Evolutionary conservation across 1,140 invertebrate genomes (phyloP).

Genomic region (Asobara japonica): DNA sequence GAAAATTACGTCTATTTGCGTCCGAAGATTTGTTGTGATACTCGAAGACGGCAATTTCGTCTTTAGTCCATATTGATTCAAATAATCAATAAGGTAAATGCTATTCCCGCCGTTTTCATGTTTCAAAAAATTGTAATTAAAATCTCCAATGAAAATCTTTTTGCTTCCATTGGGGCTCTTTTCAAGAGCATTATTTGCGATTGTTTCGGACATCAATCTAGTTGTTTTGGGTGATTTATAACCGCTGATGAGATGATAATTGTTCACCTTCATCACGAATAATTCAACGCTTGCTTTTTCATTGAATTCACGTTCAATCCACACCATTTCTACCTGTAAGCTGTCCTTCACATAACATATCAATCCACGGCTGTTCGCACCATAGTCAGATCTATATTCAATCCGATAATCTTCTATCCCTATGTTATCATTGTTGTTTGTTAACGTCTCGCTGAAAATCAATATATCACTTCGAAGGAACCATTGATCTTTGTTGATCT

Average conservation of each 20-base stretch:
- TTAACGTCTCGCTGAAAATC: not conserved
- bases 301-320: not conserved
- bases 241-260: not conserved
- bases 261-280: not conserved
- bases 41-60: not conserved
- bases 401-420: not conserved
- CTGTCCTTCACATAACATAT: not conserved
- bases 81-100: not conserved
- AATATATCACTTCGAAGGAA: not conserved
- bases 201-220: not conserved
- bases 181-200: not conserved
- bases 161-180: not conserved
- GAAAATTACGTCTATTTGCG: conserved; percentile 14
- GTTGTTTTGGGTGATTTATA: not conserved
- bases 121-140: not conserved
- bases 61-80: not conserved
- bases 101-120: not conserved
- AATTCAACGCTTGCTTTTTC: not conserved
- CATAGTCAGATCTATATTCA: not conserved
- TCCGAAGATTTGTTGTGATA: not conserved
- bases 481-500: not conserved
- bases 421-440: not conserved
- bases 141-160: not conserved
- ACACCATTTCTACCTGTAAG: not conserved
- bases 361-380: not conserved